Evolutionary conservation across 2,888 invertebrate species (phyloP), one percentile per base, ranked within the genome.

Genomic region (Copidosoma aretas): DNA sequence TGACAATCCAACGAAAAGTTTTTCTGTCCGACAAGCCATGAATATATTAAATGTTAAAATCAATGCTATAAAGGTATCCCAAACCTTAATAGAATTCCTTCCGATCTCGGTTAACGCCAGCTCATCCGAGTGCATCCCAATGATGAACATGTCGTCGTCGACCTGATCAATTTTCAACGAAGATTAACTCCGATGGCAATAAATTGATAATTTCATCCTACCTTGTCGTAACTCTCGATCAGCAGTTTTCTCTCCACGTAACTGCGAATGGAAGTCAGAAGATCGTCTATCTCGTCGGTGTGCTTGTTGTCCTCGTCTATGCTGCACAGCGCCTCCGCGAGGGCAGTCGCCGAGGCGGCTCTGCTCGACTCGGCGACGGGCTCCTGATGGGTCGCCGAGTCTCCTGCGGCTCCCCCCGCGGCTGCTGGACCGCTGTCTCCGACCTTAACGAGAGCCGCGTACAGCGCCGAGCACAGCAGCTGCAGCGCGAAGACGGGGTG

Each of bases 241-340:
- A 1, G 19, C 1, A 15, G 19, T 32, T 12, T 15, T 1, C 12
- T 3, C n/a, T 12, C 24, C 10, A 17, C 24, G 39, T 4, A 10
- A 22, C 41, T 41, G 43, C 76, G 76, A 15, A 80, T 72, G 39
- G 73, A 68, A 15, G 85, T 84, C 17, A 92, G 81, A 51, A 93
- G 87, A 51, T 87, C 84, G 15, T 89, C 87, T 59, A 93, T 90
- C 78, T 92, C 91, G 71, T 89, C 89, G 0, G 92, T 92, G 76
- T 93, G 92, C 75, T 92, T 92, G 78, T 92, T 89, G 70, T 92
- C 91, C 76, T 92, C 92, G 79, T 93, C 93, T 60, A 93, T 89
- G 24, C 89, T 90, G 78, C 93, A 93, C 17, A 93, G 85, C 0
- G 92, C 91, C 82, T 94, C 93, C 0, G 92, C 91, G 10, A 92